phyloP scores from a whole-genome alignment of 2,888 invertebrate genomes.

The Scaptomyza flava region DNA sequence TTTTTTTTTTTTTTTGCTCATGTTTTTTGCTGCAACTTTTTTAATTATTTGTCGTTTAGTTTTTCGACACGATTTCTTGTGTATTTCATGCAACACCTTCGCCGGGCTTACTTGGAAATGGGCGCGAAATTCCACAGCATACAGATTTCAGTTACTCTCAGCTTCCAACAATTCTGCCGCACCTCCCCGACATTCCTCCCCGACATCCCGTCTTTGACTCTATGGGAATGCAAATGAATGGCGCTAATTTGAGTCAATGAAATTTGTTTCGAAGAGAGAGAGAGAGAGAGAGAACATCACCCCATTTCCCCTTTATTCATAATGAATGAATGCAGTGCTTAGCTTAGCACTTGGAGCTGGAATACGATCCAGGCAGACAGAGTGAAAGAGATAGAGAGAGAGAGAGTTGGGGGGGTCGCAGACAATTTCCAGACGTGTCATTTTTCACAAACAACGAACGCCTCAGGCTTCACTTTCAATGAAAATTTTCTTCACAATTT shows the following conservation, averaged over 20 bases:
- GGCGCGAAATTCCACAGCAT: conserved; percentile 56
- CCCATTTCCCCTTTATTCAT: not conserved
- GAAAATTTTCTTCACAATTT: conserved; percentile 61
- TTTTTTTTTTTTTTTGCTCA: conserved; percentile 42
- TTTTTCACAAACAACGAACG: conserved; percentile 71
- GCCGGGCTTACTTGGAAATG: conserved; percentile 53
- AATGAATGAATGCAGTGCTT: conserved; percentile 43
- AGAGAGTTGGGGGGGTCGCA: not conserved
- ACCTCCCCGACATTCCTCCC: not conserved
- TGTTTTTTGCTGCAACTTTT: conserved; percentile 46
- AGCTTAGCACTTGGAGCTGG: conserved; percentile 35
- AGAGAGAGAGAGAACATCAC: conserved; percentile 4
- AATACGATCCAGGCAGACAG: conserved; percentile 9
- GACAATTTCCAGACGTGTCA: conserved; percentile 64
- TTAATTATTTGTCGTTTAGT: conserved; percentile 64
- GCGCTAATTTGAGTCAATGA: conserved; percentile 46
- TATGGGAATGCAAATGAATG: conserved; percentile 45
- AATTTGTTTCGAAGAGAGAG: not conserved
- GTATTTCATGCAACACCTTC: conserved; percentile 79
- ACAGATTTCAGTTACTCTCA: conserved; percentile 23
- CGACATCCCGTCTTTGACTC: not conserved
- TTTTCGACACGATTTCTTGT: conserved; percentile 68
- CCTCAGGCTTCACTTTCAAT: conserved; percentile 63
- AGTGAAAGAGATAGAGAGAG: not conserved
- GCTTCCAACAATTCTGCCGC: not conserved